These are phyloP conservation scores for Tetrapedia diversipes DNA, from an alignment of 2,888 invertebrate species.

Conservation along the genomic window DNA sequence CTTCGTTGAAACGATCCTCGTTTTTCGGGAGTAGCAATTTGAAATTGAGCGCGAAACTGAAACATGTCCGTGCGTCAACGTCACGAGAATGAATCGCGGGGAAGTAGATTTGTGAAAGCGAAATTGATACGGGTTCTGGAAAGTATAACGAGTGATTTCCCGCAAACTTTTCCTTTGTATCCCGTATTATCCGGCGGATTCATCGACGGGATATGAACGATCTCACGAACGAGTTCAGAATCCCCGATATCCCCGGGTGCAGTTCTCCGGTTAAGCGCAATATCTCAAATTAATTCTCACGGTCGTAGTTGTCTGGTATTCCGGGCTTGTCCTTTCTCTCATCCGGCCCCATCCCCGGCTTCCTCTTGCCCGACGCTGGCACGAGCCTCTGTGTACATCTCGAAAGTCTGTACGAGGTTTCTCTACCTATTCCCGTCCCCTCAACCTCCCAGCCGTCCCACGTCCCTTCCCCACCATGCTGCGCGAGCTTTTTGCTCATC, in stretches of 20 bases:
- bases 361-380: conserved; percentile 39
- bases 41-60: too few relatives aligned
- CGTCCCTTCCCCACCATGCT: too few relatives aligned
- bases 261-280: conserved; percentile 33
- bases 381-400: conserved; percentile 58
- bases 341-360: conserved; percentile 18
- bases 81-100: too few relatives aligned
- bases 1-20: too few relatives aligned
- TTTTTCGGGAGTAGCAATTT: too few relatives aligned
- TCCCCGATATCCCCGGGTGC: conserved; percentile 19
- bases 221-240: conserved; percentile 17
- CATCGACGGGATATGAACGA: conserved; percentile 13
- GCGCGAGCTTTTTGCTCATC: conserved; percentile 60
- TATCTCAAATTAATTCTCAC: conserved; percentile 61
- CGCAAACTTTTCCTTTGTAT: background rate
- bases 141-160: background rate
- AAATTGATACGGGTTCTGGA: too few relatives aligned
- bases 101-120: too few relatives aligned
- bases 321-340: conserved; percentile 42
- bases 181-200: background rate
- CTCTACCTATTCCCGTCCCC: conserved; percentile 25
- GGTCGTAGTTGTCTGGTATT: conserved; percentile 42
- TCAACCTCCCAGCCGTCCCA: too few relatives aligned
- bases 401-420: conserved; percentile 50
- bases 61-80: too few relatives aligned